A percentile compares a stretch with the other conserved stretches of the same genome.
Evolutionary conservation across 2,113 vertebrate genomes (phyloP).

Genomic region (Tor tambroides): DNA sequence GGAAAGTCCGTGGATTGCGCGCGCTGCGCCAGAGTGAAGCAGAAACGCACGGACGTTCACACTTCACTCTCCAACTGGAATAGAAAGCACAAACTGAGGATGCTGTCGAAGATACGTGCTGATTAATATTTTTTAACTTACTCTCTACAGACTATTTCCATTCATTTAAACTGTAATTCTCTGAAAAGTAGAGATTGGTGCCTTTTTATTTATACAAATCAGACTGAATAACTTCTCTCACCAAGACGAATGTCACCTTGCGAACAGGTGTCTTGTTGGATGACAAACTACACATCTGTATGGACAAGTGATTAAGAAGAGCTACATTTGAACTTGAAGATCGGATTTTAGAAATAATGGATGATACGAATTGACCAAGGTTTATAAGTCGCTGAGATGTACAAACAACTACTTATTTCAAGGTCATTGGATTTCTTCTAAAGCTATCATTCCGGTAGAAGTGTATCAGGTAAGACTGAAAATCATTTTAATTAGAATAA

Average conservation of each 20-base stretch:
- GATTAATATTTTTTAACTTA: not conserved
- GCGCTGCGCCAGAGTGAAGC: not conserved
- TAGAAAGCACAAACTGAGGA: not conserved
- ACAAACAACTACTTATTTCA: not conserved
- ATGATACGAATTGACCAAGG: not conserved
- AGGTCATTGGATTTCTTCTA: not conserved
- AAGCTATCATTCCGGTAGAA: not conserved
- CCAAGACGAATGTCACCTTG: not conserved
- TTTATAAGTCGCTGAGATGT: not conserved
- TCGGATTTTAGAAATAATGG: not conserved
- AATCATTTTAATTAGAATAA: not conserved
- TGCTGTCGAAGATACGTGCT: not conserved
- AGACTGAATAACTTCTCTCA: not conserved
- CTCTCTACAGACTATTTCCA: not conserved
- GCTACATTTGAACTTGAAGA: not conserved
- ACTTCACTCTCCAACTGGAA: not conserved
- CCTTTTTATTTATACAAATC: not conserved
- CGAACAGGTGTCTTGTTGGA: conserved; percentile 34
- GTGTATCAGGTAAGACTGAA: not conserved
- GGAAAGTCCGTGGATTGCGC: not conserved
- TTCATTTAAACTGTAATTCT: not conserved
- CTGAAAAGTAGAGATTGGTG: not conserved
- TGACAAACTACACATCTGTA: not conserved
- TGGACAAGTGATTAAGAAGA: not conserved
- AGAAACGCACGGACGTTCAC: not conserved